Evolutionary conservation across 1,140 invertebrate species (phyloP), one percentile per base, ranked within the genome.

Genomic region (Vollenhovia emeryi): DNA sequence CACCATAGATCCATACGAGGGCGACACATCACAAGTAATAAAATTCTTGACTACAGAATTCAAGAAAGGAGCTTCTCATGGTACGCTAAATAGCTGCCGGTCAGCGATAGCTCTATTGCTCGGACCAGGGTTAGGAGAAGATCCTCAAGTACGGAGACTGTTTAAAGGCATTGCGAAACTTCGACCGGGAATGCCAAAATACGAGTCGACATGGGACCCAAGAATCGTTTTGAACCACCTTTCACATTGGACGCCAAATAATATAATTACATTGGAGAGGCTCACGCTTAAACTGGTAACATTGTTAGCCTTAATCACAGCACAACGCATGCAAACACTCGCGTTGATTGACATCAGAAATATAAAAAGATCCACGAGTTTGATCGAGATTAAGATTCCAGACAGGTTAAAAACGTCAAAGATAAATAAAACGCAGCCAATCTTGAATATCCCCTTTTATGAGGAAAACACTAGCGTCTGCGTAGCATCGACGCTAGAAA

Each of bases 301-400:
- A 0, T 15, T 75, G 0, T 15, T 75, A 7, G 57, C 73, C 3
- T 15, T 75, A 15, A 13, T 30, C 5, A 60, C 33, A 15, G 50
- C 0, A 7, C 86, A 84, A 60, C 69, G 76, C 36, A 76, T 80
- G 66, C 90, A 85, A 75, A 87, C 84, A 1, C 60, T 86, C 8
- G 24, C 80, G 8, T 2, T 11, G n/a, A 86, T 86, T n/a, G 30
- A 86, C 11, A 74, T 64, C 27, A 27, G 33, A 3, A 80, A 86
- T 71, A 50, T 79, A n/a, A 4, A 1, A 21, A 66, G 21, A n/a
- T 4, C 13, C 18, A 27, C 21, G 2, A 21, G 66, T 3, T 2
- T 7, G 3, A 48, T 71, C 1, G 48, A 73, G 9, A 86, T 86
- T 15, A 82, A 59, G 13, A 85, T 85, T 69, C 62, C 60, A 2